Base-by-base conservation (phyloP, 2,113 vertebrate genomes). In the Aldabrachelys gigantea region DNA sequence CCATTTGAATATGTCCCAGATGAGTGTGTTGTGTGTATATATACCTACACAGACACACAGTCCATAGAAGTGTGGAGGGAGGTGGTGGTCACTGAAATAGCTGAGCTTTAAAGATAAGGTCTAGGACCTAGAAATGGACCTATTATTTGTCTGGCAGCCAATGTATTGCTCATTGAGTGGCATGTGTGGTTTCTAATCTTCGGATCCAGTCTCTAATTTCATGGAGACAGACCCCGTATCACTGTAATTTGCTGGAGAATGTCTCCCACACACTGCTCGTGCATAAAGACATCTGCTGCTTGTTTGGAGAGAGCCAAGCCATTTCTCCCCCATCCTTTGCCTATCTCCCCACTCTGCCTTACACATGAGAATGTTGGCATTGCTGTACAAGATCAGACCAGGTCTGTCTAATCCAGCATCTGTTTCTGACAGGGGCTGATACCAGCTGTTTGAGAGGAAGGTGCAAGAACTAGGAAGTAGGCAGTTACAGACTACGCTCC, bases 231-330 rank as follows among this genome's bases (percentile, higher is more conserved):
- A 93, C 90, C 89, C 92, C 91, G 89, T 94, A 87, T 95, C 85
- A 52, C 75, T 91, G 50, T 88, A 85, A 76, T 94, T 94, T 96
- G 91, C 88, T 94, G 89, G 84, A 93, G 92, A 95, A 72, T 22
- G 16, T 97, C 97, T 97, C 96, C 97, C 97, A 97, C 92, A 92
- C 96, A 93, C 78, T 91, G 82, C 52, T 97, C 93, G 65, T 96
- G 93, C 91, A 95, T 53, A 86, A 89, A 96, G 96, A 95, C 96
- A 97, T 97, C 97, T 97, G 96, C 96, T 97, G 94, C 92, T 96
- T 97, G 80, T 94, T 93, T 95, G 84, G 85, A 87, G 94, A 80
- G 91, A 94, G 92, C 96, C 91, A 94, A 97, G 41, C 75, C 89
- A 69, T 88, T 94, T 88, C 89, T 94, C n/a, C 79, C 17, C 19